Evolutionary conservation across 2,888 invertebrate species (phyloP).

Genomic region (Anoplius nigerrimus): DNA sequence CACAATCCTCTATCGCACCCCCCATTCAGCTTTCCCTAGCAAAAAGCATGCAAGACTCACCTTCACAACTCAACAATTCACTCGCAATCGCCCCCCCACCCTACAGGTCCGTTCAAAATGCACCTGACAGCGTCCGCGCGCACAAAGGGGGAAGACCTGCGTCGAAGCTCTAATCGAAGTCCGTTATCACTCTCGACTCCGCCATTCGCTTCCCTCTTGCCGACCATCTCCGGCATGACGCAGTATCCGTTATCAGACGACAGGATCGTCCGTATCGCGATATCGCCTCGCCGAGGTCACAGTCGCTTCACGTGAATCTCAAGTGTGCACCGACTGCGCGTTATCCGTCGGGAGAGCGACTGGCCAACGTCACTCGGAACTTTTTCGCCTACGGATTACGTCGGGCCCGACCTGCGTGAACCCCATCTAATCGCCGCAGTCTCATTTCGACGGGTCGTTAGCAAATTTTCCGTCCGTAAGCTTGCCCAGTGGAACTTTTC

Average conservation of each 20-base stretch:
- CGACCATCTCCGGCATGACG: neutral
- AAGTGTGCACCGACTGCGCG: slow-evolving; percentile 15
- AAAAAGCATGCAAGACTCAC: too few relatives aligned
- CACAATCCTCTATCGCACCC: too few relatives aligned
- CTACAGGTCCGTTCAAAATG: too few relatives aligned
- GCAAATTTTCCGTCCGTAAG: slow-evolving; percentile 6
- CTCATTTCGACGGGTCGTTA: neutral
- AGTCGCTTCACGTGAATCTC: slow-evolving; percentile 47
- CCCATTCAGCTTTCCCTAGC: too few relatives aligned
- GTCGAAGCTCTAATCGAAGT: too few relatives aligned
- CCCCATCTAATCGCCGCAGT: slow-evolving; percentile 1
- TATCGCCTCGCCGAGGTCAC: slow-evolving; percentile 29
- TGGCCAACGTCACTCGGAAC: neutral
- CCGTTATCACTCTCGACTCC: too few relatives aligned
- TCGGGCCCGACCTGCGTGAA: slow-evolving; percentile 1
- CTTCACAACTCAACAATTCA: too few relatives aligned
- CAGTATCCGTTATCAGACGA: slow-evolving; percentile 33
- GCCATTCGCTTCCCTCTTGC: too few relatives aligned
- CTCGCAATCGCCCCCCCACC: too few relatives aligned
- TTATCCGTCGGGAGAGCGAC: slow-evolving; percentile 5
- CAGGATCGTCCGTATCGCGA: slow-evolving; percentile 45
- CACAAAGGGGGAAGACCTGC: too few relatives aligned
- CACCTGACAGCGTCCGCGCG: too few relatives aligned
- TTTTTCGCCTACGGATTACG: slow-evolving; percentile 2
- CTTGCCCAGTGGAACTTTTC: slow-evolving; percentile 2